phyloP scores from a whole-genome alignment of 1,140 invertebrate genomes.

The Rhysida immarginata region DNA sequence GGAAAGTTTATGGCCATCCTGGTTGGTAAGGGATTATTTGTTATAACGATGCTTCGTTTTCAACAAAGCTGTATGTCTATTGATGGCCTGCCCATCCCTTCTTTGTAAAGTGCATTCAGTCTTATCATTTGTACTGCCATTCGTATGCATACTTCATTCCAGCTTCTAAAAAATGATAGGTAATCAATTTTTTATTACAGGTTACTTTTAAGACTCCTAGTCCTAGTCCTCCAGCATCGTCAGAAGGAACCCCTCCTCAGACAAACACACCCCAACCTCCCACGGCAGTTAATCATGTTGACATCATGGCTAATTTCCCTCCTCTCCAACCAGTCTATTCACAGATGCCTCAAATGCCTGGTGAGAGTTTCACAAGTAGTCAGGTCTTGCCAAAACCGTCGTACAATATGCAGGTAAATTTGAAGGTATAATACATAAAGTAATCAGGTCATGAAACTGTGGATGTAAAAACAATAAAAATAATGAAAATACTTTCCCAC shows the following conservation, averaged over 20 bases:
- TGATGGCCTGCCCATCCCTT: no score
- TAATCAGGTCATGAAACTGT: no score
- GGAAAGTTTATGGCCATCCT: no score
- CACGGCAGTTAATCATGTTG: not conserved
- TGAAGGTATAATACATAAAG: no score
- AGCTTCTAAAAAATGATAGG: not conserved
- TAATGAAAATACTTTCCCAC: no score
- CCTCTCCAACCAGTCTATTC: not conserved
- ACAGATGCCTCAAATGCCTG: not conserved
- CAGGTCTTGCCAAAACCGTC: not conserved
- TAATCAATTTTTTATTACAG: slow-evolving; percentile 21
- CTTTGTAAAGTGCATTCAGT: no score
- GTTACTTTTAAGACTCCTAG: slow-evolving; percentile 40
- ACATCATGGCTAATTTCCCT: not conserved
- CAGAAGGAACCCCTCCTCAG: slow-evolving; percentile 15
- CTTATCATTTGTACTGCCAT: no score
- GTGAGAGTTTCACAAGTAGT: no score
- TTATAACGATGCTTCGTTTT: no score
- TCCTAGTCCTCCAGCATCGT: slow-evolving; percentile 27
- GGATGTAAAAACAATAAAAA: no score
- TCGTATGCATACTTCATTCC: not conserved
- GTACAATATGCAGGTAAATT: slow-evolving; percentile 1
- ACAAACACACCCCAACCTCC: not conserved
- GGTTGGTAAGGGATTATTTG: no score
- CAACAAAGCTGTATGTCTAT: no score